A percentile compares a stretch with the other conserved stretches of the same genome.
Evolutionary conservation across 2,113 vertebrate genomes (phyloP).

Genomic region (Uria aalge): DNA sequence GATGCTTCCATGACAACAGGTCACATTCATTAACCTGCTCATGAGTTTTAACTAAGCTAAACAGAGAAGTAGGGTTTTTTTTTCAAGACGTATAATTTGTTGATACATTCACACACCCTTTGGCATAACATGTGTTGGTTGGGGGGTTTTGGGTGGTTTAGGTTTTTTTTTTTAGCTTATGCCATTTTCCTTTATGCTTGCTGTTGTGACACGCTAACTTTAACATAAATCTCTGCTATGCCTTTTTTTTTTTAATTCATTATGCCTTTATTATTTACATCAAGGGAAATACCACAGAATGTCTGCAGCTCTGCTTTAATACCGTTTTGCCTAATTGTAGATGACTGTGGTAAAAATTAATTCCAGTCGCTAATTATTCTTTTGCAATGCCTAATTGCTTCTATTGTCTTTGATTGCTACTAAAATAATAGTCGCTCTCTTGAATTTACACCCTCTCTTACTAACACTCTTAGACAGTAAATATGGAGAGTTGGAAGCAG

Average conservation of each 20-base stretch:
- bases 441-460: not conserved
- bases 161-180: not conserved
- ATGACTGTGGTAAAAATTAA: not conserved
- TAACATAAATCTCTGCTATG: not conserved
- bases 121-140: not conserved
- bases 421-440: not conserved
- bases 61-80: not conserved
- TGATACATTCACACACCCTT: not conserved
- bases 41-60: not conserved
- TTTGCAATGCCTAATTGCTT: not conserved
- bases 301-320: not conserved
- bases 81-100: not conserved
- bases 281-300: not conserved
- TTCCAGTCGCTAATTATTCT: not conserved
- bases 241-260: not conserved
- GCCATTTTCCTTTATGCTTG: not conserved
- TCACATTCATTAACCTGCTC: not conserved
- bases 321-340: not conserved
- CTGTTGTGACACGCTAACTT: not conserved
- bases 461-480: not conserved
- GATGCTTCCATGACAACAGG: not conserved
- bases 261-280: not conserved
- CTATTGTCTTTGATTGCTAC: not conserved
- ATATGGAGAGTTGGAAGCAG: not conserved
- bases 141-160: not conserved